Base-by-base conservation (phyloP, 1,140 invertebrate genomes). In the Caenorhabditis brenneri region DNA sequence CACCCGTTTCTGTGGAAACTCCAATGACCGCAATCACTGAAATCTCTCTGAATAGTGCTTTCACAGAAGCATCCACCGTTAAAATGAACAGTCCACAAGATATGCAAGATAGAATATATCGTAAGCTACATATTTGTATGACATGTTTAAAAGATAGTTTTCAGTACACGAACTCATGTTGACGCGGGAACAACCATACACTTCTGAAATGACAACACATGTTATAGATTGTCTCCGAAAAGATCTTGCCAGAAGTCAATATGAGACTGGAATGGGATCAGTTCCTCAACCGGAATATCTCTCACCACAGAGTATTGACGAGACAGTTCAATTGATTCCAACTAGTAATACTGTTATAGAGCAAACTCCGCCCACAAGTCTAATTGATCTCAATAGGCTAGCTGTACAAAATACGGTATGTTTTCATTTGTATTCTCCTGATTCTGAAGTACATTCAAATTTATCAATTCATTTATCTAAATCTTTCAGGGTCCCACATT, bases 111-210 rank as follows among this genome's bases (percentile, higher is more conserved):
- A 46, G 65, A 74, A 74, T 74, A 6, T 2, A 74, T 2, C 24
- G 65, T 74, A 46, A 74, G 53, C 6, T 4, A 24, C 0, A 1
- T 9, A 10, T 27, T 6, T 65, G 33, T n/a, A n/a, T n/a, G 2
- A 65, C 0, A n/a, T 27, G 15, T 3, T 65, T 31, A 1, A 33
- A 65, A 33, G 12, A 33, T 19, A 36, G 24, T 19, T 74, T 74
- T 74, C 65, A 74, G 65, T 74, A 46, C 65, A 74, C 36, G 65
- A 74, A 74, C 0, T 74, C 7, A 74, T 74, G 65, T 24, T 74
- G n/a, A 42, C 16, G 15, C 36, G 65, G 7, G 65, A 74, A n/a
- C 19, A 74, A 3, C 65, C 65, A 74, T 74, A 74, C 36, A 46
- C 3, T 27, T 74, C 65, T 0, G 65, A 74, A 10, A 24, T 74